phyloP scores from a whole-genome alignment of 2,113 vertebrate genomes.

The Eira barbara region DNA sequence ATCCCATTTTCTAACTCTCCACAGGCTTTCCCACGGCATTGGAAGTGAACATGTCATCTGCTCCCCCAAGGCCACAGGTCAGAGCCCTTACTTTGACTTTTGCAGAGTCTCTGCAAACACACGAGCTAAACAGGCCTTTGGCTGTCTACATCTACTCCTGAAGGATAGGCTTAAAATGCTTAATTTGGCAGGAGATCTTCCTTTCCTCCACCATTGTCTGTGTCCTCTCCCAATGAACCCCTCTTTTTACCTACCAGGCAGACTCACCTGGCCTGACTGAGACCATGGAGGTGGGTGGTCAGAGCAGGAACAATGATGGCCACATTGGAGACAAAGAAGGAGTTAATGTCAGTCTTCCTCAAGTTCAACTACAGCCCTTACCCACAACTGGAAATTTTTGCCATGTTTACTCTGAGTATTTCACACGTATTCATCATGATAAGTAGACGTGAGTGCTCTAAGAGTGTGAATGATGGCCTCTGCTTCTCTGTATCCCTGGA shows the following conservation, averaged over 20 bases:
- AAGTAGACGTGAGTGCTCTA: background rate
- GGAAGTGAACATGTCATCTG: background rate
- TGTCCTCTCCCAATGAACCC: background rate
- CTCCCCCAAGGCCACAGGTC: background rate
- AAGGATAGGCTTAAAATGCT: background rate
- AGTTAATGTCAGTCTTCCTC: conserved; percentile 8
- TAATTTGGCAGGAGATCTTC: background rate
- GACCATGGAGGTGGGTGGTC: background rate
- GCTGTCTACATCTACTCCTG: background rate
- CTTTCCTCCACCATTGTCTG: background rate
- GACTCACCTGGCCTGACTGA: conserved; percentile 52
- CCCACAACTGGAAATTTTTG: background rate
- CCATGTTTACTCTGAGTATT: background rate
- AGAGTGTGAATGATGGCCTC: background rate
- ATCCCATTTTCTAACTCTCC: background rate
- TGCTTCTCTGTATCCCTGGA: background rate
- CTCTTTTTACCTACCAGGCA: background rate
- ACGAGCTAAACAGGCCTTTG: background rate
- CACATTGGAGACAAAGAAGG: conserved; percentile 51
- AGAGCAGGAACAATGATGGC: background rate
- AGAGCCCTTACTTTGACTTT: background rate
- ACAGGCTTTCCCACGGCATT: background rate
- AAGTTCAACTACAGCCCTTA: background rate
- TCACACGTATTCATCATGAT: background rate
- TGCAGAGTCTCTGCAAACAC: background rate